Percentiles rank a stretch among this genome's conserved stretches.
Evolutionary conservation across 1,140 invertebrate species (phyloP).

Genomic region (Drosophila malerkotliana): DNA sequence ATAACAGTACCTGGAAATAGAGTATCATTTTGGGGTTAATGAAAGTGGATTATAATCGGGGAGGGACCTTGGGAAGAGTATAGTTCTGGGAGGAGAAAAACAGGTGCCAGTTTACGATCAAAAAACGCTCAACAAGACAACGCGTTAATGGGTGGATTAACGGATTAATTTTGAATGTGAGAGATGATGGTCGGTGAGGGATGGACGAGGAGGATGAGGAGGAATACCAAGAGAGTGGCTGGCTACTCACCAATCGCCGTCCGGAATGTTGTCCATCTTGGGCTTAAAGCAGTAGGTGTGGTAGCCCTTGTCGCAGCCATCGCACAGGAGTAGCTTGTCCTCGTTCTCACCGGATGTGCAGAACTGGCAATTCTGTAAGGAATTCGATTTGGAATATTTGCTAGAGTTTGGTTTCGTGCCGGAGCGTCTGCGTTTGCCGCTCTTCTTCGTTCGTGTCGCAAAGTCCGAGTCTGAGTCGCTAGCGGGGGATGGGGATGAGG

Average conservation of each 20-base stretch:
- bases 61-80: too few species aligned
- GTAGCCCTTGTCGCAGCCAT: slow-evolving; percentile 98
- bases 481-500: slow-evolving; percentile 14
- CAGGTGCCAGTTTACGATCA: slow-evolving; percentile 48
- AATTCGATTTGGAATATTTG: slow-evolving; percentile 73
- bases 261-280: slow-evolving; percentile 97
- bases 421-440: slow-evolving; percentile 53
- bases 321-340: slow-evolving; percentile 96
- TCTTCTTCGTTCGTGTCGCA: slow-evolving; percentile 19
- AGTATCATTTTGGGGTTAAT: too few species aligned
- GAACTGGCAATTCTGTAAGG: slow-evolving; percentile 97
- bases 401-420: slow-evolving; percentile 77
- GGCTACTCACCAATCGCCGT: slow-evolving; percentile 96
- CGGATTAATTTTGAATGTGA: slow-evolving; percentile 1
- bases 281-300: slow-evolving; percentile 99
- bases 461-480: slow-evolving; percentile 45
- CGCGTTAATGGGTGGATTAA: slow-evolving; percentile 37
- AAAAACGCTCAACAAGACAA: slow-evolving; percentile 47
- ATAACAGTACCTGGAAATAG: slow-evolving; percentile 92
- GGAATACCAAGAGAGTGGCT: not conserved
- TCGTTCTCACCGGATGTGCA: slow-evolving; percentile 98
- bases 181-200: slow-evolving; percentile 15
- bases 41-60: too few species aligned
- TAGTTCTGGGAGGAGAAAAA: not conserved
- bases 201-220: slow-evolving; percentile 11